A percentile compares a stretch with the other conserved stretches of the same genome.
Evolutionary conservation across 2,113 vertebrate genomes (phyloP).

Genomic region (Tetrax tetrax): DNA sequence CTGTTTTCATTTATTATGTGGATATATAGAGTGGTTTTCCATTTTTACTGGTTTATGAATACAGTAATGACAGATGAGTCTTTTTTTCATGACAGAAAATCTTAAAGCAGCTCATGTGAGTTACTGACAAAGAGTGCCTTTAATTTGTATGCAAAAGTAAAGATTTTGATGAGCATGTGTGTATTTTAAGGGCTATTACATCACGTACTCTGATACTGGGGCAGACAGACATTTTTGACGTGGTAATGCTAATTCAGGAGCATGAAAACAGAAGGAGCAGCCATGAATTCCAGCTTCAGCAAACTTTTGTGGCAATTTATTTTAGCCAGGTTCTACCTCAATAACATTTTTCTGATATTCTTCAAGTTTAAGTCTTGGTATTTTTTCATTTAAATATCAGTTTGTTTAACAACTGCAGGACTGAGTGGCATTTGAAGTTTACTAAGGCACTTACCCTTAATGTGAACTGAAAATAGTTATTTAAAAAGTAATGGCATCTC

Average conservation of each 20-base stretch:
- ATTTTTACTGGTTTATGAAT: not conserved
- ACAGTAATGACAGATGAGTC: not conserved
- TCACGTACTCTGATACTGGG: not conserved
- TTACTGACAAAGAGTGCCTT: not conserved
- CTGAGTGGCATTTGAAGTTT: not conserved
- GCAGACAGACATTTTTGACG: not conserved
- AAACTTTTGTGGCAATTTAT: not conserved
- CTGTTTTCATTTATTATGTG: not conserved
- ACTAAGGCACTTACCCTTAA: not conserved
- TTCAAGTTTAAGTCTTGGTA: not conserved
- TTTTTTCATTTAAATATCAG: constrained; percentile 4
- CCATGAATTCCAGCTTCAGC: not conserved
- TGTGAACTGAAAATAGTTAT: not conserved
- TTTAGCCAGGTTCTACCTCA: not conserved
- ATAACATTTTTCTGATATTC: not conserved
- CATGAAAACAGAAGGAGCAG: not conserved
- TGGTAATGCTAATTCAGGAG: not conserved
- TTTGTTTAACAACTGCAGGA: not conserved
- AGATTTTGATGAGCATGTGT: not conserved
- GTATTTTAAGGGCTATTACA: not conserved
- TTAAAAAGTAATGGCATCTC: not conserved
- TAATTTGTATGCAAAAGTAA: not conserved
- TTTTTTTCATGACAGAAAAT: not conserved
- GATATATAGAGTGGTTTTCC: not conserved
- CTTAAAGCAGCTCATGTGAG: fast-evolving